phyloP scores from a whole-genome alignment of 2,113 vertebrate genomes.

The Trochalopteron elliotii region DNA sequence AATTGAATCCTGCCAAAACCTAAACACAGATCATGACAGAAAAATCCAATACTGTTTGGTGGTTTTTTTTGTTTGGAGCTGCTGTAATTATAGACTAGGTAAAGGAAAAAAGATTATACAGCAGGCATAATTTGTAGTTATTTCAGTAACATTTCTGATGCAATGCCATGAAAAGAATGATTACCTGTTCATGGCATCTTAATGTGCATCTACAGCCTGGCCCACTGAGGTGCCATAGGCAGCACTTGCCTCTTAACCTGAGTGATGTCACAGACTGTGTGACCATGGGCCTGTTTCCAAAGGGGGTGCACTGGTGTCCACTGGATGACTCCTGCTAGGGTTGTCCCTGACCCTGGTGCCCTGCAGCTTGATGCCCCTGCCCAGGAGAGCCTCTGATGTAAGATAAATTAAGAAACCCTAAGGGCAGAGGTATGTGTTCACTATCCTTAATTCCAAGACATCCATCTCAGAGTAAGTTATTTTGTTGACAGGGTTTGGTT shows the following conservation, averaged over 20 bases:
- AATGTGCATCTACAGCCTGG: fast-evolving
- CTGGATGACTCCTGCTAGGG: neutral
- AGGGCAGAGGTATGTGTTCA: neutral
- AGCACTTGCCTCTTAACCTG: neutral
- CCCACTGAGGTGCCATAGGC: fast-evolving
- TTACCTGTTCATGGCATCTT: neutral
- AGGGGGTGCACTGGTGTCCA: fast-evolving
- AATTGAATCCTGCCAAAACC: constrained; percentile 55
- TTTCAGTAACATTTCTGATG: constrained; percentile 2
- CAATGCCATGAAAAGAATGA: neutral
- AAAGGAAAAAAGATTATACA: constrained; percentile 9
- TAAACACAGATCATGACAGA: constrained; percentile 9
- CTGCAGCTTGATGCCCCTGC: fast-evolving
- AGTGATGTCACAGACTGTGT: fast-evolving
- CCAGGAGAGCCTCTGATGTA: fast-evolving
- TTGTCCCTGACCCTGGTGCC: neutral
- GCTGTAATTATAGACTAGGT: constrained; percentile 32
- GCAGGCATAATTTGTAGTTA: neutral
- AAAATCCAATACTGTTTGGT: neutral
- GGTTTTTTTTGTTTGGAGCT: neutral
- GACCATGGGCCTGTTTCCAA: fast-evolving
- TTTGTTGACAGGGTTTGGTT: neutral
- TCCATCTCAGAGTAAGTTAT: neutral
- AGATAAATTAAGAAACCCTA: neutral
- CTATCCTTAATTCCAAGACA: neutral